Percentiles rank a stretch among this genome's conserved stretches.
Evolutionary conservation across 2,113 vertebrate genomes (phyloP).

Genomic region (cattle (Bos taurus)): ARS-UCD2.0 NC_037343.1:8801001-8801500

Average conservation of each 20-base stretch:
- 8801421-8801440: background rate
- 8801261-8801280: background rate
- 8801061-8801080: background rate
- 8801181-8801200: background rate
- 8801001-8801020: background rate
- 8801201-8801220: background rate
- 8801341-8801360: background rate
- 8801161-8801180: background rate
- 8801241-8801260: background rate
- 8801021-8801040: background rate
- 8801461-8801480: background rate
- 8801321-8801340: background rate
- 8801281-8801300: background rate
- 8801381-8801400: background rate
- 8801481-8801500: background rate
- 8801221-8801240: background rate
- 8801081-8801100: background rate
- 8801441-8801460: background rate
- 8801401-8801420: background rate
- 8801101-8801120: background rate
- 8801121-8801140: background rate
- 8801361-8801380: background rate
- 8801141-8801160: background rate
- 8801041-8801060: background rate
- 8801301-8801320: accelerated